These are phyloP conservation scores for Dromiciops gliroides DNA, from an alignment of 2,113 vertebrate genomes.

Conservation along the genomic window DNA sequence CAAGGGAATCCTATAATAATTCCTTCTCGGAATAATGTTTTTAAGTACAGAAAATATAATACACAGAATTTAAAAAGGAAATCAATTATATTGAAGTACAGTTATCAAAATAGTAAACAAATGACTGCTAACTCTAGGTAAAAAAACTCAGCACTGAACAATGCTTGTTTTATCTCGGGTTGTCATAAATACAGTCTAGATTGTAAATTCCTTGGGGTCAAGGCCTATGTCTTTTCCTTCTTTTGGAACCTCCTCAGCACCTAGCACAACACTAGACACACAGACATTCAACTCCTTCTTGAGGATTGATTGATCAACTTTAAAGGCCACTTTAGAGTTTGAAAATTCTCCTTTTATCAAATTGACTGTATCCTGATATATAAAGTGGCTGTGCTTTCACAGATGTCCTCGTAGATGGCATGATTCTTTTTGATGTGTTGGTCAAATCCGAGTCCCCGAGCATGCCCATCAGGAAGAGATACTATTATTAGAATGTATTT, in stretches of 20 bases:
- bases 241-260: neutral
- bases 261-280: neutral
- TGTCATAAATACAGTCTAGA: neutral
- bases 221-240: slow-evolving; percentile 4
- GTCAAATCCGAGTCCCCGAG: slow-evolving; percentile 73
- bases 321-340: neutral
- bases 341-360: slow-evolving; percentile 16
- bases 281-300: neutral
- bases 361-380: slow-evolving; percentile 4
- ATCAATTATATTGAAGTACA: neutral
- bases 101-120: neutral
- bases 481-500: slow-evolving; percentile 68
- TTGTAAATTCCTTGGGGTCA: neutral
- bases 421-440: slow-evolving; percentile 74
- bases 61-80: neutral
- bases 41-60: neutral
- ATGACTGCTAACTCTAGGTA: neutral
- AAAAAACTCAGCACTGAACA: neutral
- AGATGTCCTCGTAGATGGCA: slow-evolving; percentile 61
- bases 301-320: neutral
- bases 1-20: neutral
- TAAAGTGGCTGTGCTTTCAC: slow-evolving; percentile 66
- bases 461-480: slow-evolving; percentile 71
- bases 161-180: neutral
- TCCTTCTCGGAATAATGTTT: neutral